A percentile compares a stretch with the other conserved stretches of the same genome.
phyloP scores from a whole-genome alignment of 2,797 vertebrate species.

The Tragopan temminckii region DNA sequence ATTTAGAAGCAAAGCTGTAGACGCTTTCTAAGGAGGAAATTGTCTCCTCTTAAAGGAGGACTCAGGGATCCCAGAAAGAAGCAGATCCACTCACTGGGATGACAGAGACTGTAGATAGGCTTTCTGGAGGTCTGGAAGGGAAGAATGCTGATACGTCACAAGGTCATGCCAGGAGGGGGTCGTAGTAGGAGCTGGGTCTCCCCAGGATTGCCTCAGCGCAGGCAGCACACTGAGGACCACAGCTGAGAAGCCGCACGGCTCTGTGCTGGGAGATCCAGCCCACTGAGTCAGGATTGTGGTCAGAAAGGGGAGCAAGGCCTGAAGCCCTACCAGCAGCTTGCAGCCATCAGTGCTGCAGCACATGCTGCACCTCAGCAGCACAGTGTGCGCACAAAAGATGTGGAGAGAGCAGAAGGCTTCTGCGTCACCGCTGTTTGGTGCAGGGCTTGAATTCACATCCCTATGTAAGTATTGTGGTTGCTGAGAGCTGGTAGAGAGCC shows the following conservation, averaged over 20 bases:
- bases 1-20: background rate
- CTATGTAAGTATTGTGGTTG: background rate
- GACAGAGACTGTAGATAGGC: background rate
- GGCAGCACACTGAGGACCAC: background rate
- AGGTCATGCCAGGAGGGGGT: background rate
- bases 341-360: background rate
- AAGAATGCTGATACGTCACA: background rate
- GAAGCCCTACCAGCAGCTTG: background rate
- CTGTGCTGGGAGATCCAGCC: background rate
- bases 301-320: rapidly evolving
- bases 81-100: too few relatives aligned
- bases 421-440: rapidly evolving
- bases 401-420: background rate
- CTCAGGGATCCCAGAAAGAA: background rate
- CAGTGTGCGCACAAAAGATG: background rate
- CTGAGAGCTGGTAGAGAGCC: background rate
- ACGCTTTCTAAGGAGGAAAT: background rate
- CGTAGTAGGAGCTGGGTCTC: background rate
- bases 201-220: background rate
- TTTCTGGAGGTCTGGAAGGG: background rate
- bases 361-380: rapidly evolving
- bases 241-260: background rate
- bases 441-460: background rate
- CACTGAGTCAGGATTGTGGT: background rate
- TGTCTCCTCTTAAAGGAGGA: background rate